Conservation (phyloP, 2,797 vertebrate genomes). For the Muscicapa comitata region DNA sequence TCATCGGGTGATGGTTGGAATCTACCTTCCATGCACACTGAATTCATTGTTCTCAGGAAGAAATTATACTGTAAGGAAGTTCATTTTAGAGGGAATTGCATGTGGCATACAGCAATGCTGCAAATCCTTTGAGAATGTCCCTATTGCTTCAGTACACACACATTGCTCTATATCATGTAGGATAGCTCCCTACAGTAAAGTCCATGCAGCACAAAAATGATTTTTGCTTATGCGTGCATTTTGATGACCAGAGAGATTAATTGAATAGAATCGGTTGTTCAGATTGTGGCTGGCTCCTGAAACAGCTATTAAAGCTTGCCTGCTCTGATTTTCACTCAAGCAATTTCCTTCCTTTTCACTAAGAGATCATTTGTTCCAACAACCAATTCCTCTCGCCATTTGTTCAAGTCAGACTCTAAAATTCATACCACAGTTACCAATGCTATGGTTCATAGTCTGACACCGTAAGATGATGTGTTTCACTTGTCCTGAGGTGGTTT, state of each 20-base stretch:
- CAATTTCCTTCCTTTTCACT: neutral
- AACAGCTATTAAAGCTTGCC: neutral
- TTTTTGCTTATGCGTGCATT: neutral
- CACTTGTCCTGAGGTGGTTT: neutral
- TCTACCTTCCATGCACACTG: neutral
- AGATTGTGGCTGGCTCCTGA: neutral
- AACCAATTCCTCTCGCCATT: neutral
- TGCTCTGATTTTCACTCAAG: neutral
- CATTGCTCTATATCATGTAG: neutral
- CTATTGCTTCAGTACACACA: neutral
- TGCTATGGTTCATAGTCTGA: neutral
- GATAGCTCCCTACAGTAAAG: neutral
- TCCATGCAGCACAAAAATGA: neutral
- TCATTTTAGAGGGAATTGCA: neutral
- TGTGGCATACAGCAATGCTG: neutral
- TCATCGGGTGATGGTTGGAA: constrained; percentile 1
- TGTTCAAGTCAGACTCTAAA: neutral
- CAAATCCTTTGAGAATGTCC: neutral
- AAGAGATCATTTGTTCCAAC: neutral
- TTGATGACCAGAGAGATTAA: neutral
- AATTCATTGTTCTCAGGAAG: constrained; percentile 34
- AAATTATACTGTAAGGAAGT: neutral
- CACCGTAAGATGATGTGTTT: neutral
- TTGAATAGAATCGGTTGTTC: neutral
- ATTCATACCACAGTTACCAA: neutral